Evolutionary conservation across 2,113 vertebrate genomes (phyloP).

Genomic region (Entomyzon cyanotis): DNA sequence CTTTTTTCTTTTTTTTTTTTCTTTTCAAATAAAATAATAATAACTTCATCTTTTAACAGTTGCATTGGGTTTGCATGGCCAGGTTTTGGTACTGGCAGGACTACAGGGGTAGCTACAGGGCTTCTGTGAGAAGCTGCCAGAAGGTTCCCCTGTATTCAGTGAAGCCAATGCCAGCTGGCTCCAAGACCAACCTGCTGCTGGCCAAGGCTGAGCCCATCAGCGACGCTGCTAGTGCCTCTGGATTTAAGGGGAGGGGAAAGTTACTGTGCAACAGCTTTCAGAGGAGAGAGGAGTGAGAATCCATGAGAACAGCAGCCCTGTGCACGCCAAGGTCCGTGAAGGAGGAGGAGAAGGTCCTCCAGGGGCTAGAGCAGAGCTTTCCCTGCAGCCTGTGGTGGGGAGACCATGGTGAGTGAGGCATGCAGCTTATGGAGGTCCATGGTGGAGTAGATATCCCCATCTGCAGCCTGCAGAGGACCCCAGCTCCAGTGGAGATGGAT

Average conservation of each 20-base stretch:
- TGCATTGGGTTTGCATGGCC: not conserved
- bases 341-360: not conserved
- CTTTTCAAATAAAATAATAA: slow-evolving; percentile 46
- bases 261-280: not conserved
- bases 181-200: not conserved
- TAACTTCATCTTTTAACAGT: slow-evolving; percentile 68
- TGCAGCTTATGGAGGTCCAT: not conserved
- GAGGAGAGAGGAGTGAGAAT: not conserved
- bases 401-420: not conserved
- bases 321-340: not conserved
- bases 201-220: not conserved
- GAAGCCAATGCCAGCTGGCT: not conserved
- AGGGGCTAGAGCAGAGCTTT: not conserved
- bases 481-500: accelerated
- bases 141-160: not conserved
- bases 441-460: not conserved
- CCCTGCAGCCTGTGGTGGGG: not conserved
- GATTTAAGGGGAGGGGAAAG: not conserved
- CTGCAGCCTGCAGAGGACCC: not conserved
- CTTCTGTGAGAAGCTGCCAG: not conserved
- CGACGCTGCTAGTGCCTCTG: accelerated
- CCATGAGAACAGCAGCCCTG: not conserved
- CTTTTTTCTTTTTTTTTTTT: not conserved
- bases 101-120: not conserved
- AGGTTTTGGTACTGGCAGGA: not conserved